Evolutionary conservation across 2,888 invertebrate genomes (phyloP), one percentile per base, ranked within the genome.

Genomic region (Patella ulyssiponensis): DNA sequence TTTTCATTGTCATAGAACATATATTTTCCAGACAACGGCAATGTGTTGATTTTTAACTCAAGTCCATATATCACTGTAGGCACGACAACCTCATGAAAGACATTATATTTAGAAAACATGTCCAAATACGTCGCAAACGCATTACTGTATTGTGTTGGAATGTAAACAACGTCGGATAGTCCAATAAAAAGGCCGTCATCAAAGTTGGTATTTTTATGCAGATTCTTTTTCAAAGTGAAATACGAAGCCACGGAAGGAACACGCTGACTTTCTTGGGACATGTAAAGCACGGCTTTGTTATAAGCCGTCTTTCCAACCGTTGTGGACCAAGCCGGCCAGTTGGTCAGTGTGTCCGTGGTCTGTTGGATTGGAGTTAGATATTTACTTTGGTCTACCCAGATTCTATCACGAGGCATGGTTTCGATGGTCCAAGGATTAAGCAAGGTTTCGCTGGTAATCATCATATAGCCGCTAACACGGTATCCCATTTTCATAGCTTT

Each of bases 361-460:
- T 23, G 64, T 9, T 20, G 23, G 14, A 64, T 23, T 12, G 64
- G 64, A 20, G 12, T 64, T 3, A 64, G 23, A 12, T 23, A 64
- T 23, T 64, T 64, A 20, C 20, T 23, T 11, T 64, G 64, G 23
- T 64, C 64, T 23, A 64, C 20, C 64, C 64, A 64, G 2, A 64
- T 12, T 64, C 23, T 64, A 11, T 64, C 14, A 23, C 64, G 14
- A 9, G 64, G 11, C 64, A 64, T 64, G 20, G 64, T 64, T 20
- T 64, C 64, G 64, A 64, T 23, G 23, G 23, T 64, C 64, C 64
- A 64, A 64, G 64, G 64, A 64, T 64, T 64, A 23, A 64, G 20
- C 4, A 64, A 64, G 23, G 64, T 64, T 20, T 64, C 64, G 20
- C 64, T 64, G 20, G 20, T 23, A 23, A 64, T 64, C 64, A 64